Evolutionary conservation across 2,113 vertebrate genomes (phyloP), one percentile per base, ranked within the genome.

Genomic region (Triplophysa tibetana): DNA sequence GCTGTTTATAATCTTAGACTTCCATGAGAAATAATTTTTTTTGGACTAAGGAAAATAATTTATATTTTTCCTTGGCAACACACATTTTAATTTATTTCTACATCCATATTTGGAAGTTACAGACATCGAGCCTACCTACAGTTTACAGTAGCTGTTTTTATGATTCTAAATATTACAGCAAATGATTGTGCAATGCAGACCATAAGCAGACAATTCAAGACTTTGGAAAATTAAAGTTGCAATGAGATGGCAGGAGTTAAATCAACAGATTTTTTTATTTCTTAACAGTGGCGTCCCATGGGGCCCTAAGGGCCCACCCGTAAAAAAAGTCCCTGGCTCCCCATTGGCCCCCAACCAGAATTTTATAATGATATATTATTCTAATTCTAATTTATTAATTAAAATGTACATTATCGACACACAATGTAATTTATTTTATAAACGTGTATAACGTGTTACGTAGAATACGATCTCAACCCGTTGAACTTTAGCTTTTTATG

Each of bases 221-320:
- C 45, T 45, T 64, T 16, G 0, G 0, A 9, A 73, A 29, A 70
- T 70, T 70, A 45, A 70, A 70, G 76, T 80, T 79, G 81, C 77
- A 77, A 68, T 48, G 50, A 29, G 72, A 65, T 52, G 66, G 41
- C 77, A 63, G 38, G 23, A 72, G 13, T 19, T 60, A 77, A 82
- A 82, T 65, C 41, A 77, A 61, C 50, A 21, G 43, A 17, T 48
- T 52, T 45, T 26, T 75, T 26, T 61, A 29, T 83, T 68, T 76
- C 26, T 74, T 29, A 21, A 26, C 24, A 24, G 24, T 24, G 24
- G 24, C 24, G 24, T 2, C 24, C 24, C 24, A n/a, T n/a, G n/a
- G n/a, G n/a, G n/a, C 24, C 24, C 24, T 24, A 24, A 24, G n/a
- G n/a, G n/a, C n/a, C n/a, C n/a, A n/a, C n/a, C n/a, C n/a, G n/a